Base-by-base conservation (phyloP, 2,888 invertebrate species). In the Desoria tigrina region DNA sequence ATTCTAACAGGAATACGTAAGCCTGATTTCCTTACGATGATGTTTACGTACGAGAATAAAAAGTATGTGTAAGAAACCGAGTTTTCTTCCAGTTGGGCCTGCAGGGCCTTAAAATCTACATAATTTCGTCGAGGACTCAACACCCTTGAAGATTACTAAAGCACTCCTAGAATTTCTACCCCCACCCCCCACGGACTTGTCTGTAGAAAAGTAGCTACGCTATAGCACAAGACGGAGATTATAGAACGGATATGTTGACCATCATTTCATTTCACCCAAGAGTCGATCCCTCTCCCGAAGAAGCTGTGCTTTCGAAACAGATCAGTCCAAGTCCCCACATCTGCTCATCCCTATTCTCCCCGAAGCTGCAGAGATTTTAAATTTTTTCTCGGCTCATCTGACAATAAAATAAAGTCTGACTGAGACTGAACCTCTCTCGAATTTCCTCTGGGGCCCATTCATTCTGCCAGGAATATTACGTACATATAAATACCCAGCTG, bases 51-150 rank as follows among this genome's bases (percentile, higher is more conserved):
- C n/a, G n/a, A n/a, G n/a, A n/a, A n/a, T n/a, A n/a, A n/a, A n/a
- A n/a, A n/a, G n/a, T n/a, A n/a, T n/a, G n/a, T n/a, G n/a, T n/a
- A n/a, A n/a, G n/a, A n/a, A n/a, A n/a, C n/a, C n/a, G n/a, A n/a
- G n/a, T n/a, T n/a, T n/a, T n/a, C n/a, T n/a, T n/a, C n/a, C n/a
- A n/a, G n/a, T n/a, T n/a, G n/a, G n/a, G n/a, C n/a, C n/a, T n/a
- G n/a, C n/a, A n/a, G n/a, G n/a, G n/a, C n/a, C n/a, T 11, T 32
- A 32, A 32, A 32, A 66, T 66, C 66, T 63, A 66, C 62, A 66
- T 66, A 66, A 66, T 66, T 65, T 61, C 53, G 61, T 61, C 59
- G 62, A 53, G 57, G 57, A 39, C 64, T 66, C 66, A 62, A 66
- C 62, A 66, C 66, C 66, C 66, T 65, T 65, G 57, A 65, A 32